A percentile compares a stretch with the other conserved stretches of the same genome.
Conservation (phyloP, 2,797 vertebrate species). For the Sternotherus odoratus region DNA sequence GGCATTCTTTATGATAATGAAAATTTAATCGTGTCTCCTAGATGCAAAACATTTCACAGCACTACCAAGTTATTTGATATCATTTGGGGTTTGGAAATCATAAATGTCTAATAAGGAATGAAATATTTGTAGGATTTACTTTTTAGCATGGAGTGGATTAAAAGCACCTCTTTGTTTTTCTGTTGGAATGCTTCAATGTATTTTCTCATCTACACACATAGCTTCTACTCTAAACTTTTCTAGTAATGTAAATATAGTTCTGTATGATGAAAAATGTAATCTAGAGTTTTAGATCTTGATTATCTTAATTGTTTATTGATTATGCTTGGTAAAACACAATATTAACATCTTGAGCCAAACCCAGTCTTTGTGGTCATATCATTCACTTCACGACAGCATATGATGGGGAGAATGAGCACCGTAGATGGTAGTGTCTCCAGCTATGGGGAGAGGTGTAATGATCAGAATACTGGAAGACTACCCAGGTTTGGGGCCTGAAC, state of each 20-base stretch:
- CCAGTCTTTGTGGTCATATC: background rate
- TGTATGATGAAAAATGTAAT: background rate
- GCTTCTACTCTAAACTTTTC: background rate
- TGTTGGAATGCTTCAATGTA: slow-evolving; percentile 12
- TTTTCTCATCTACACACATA: background rate
- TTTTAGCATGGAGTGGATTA: slow-evolving; percentile 22
- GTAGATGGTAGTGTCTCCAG: background rate
- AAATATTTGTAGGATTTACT: slow-evolving; percentile 33
- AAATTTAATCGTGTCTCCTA: slow-evolving; percentile 78
- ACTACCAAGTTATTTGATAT: background rate
- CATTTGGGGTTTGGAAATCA: background rate
- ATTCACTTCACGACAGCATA: accelerated
- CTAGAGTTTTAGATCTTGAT: background rate
- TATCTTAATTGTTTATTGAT: background rate
- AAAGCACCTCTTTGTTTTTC: slow-evolving; percentile 4
- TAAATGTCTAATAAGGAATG: slow-evolving; percentile 25
- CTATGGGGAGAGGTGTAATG: background rate
- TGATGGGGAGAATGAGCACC: background rate
- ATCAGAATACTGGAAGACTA: slow-evolving; percentile 10
- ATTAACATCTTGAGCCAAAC: background rate
- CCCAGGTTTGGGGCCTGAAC: slow-evolving; percentile 92
- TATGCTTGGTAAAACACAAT: background rate
- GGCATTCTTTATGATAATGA: slow-evolving; percentile 54
- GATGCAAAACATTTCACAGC: background rate
- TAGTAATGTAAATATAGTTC: background rate